These are phyloP conservation scores for Okamejei kenojei DNA, from an alignment of 2,797 vertebrate genomes.

Conservation along the genomic window DNA sequence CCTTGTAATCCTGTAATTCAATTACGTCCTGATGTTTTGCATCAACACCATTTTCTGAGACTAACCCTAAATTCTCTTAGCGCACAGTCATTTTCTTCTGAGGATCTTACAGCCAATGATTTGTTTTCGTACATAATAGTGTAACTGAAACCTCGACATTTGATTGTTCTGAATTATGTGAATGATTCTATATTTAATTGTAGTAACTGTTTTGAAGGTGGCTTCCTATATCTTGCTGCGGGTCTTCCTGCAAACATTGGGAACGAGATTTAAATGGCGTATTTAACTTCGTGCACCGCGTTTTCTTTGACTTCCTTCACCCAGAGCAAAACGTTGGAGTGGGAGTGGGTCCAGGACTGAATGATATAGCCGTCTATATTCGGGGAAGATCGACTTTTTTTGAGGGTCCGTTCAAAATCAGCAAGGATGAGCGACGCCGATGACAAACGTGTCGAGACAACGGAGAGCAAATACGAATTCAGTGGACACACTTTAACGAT, in stretches of 20 bases:
- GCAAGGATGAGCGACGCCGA: not conserved
- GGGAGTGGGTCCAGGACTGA: not conserved
- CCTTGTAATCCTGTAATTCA: too few species aligned
- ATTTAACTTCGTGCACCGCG: not conserved
- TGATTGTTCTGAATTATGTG: not conserved
- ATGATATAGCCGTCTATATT: not conserved
- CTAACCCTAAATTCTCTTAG: not conserved
- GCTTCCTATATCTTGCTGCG: not conserved
- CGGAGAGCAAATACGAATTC: not conserved
- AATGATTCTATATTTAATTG: not conserved
- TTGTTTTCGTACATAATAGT: not conserved
- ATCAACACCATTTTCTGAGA: too few species aligned
- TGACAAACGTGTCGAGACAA: not conserved
- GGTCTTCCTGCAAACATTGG: not conserved
- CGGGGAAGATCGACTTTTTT: not conserved
- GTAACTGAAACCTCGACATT: not conserved
- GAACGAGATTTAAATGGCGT: too few species aligned
- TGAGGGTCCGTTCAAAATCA: not conserved
- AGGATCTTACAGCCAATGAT: not conserved
- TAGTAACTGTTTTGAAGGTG: not conserved
- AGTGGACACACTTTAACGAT: conserved; percentile 11
- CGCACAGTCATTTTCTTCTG: not conserved
- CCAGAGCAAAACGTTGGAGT: not conserved
- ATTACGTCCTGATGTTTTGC: too few species aligned
- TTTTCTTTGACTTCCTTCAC: not conserved